These are phyloP conservation scores for Cantharis flavilabris DNA, from an alignment of 2,888 invertebrate species.

Conservation along the genomic window DNA sequence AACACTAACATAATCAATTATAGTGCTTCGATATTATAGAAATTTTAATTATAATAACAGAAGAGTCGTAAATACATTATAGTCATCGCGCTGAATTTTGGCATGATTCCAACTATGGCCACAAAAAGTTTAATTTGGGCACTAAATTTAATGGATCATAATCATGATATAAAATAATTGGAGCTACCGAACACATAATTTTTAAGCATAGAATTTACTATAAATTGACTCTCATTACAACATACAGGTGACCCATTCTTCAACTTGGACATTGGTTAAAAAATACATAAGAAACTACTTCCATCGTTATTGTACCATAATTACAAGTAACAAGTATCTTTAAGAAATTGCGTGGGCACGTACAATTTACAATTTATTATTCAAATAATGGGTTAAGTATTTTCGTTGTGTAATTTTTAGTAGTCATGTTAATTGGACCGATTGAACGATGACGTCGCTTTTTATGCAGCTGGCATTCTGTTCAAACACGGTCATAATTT, in stretches of 20 bases:
- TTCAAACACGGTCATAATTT: conserved; percentile 19
- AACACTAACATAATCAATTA: conserved; percentile 23
- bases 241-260: background rate
- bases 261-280: background rate
- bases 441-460: conserved; percentile 38
- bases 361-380: conserved; percentile 36
- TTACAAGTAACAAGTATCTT: conserved; percentile 27
- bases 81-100: background rate
- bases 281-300: background rate
- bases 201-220: background rate
- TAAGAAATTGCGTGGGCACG: conserved; percentile 35
- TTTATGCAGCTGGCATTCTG: conserved; percentile 30
- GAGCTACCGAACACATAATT: background rate
- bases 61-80: background rate
- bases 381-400: conserved; percentile 41
- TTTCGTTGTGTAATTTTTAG: conserved; percentile 37
- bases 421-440: conserved; percentile 45
- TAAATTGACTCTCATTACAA: background rate
- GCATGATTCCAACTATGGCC: background rate
- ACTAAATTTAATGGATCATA: background rate
- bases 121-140: background rate
- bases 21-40: background rate
- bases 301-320: conserved; percentile 17
- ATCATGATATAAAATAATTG: background rate
- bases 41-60: background rate